These are phyloP conservation scores for Drosophila suzukii DNA, from an alignment of 1,140 invertebrate genomes.

Conservation along the genomic window DNA sequence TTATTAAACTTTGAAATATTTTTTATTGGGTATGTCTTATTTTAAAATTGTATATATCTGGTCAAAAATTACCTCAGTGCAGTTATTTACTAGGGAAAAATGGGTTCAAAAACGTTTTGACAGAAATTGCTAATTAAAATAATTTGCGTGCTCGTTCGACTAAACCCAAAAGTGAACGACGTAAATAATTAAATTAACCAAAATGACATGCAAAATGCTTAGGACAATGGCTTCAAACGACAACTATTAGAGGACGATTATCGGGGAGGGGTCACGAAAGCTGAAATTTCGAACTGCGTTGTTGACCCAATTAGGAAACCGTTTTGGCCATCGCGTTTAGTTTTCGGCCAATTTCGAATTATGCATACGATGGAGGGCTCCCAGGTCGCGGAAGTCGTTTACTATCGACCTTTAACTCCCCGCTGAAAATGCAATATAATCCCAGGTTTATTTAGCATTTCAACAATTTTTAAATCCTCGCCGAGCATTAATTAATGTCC, in stretches of 20 bases:
- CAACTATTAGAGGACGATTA: constrained; percentile 7
- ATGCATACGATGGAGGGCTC: constrained; percentile 29
- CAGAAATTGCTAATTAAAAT: constrained; percentile 72
- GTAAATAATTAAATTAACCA: constrained; percentile 80
- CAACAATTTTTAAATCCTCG: constrained; percentile 30
- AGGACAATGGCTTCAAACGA: constrained; percentile 32
- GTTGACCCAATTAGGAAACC: constrained; percentile 71
- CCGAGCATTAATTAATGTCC: constrained; percentile 38
- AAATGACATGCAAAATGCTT: constrained; percentile 61
- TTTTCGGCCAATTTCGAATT: constrained; percentile 41
- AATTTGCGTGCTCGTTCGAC: constrained; percentile 43
- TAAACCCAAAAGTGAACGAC: constrained; percentile 38
- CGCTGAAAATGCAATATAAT: constrained; percentile 16
- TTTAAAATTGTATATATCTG: no score
- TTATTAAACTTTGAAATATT: no score
- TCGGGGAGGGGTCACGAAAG: constrained; percentile 11
- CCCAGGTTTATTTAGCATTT: constrained; percentile 11
- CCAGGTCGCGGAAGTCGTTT: constrained; percentile 30
- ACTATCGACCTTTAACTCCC: not conserved
- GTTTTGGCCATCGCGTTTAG: constrained; percentile 42
- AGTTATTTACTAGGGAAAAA: constrained; percentile 7
- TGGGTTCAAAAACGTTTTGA: constrained; percentile 43
- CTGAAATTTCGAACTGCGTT: constrained; percentile 24
- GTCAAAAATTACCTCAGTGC: not conserved
- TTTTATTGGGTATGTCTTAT: no score